A percentile compares a stretch with the other conserved stretches of the same genome.
Evolutionary conservation across 2,113 vertebrate genomes (phyloP).

Genomic region (Microcebus ravelobensis): DNA sequence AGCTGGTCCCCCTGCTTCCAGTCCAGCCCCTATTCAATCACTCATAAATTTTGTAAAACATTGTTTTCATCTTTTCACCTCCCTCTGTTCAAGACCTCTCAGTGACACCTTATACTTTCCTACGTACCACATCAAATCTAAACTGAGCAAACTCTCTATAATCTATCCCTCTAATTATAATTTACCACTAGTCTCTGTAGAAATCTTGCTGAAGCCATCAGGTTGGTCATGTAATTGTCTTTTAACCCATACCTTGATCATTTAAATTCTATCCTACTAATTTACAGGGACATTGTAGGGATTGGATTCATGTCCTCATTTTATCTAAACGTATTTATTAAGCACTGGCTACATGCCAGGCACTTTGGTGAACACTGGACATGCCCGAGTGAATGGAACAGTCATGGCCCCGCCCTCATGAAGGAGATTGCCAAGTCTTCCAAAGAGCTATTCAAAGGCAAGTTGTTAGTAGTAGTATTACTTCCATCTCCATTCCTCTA

Average conservation of each 20-base stretch:
- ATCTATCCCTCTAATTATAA: background rate
- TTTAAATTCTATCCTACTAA: background rate
- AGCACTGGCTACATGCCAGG: background rate
- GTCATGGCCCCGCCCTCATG: background rate
- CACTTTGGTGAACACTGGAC: background rate
- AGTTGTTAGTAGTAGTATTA: background rate
- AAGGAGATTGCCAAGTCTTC: background rate
- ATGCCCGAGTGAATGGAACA: background rate
- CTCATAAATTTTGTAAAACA: background rate
- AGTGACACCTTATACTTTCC: background rate
- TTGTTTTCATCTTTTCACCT: background rate
- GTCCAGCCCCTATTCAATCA: background rate
- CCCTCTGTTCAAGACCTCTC: background rate
- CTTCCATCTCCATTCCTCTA: background rate
- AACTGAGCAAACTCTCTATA: background rate
- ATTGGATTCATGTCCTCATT: background rate
- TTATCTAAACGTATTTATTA: background rate
- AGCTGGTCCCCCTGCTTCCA: background rate
- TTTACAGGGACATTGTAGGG: background rate
- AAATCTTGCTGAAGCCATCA: background rate
- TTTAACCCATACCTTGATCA: background rate
- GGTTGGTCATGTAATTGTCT: slow-evolving; percentile 1
- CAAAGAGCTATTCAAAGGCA: background rate
- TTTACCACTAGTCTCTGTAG: background rate
- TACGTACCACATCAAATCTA: background rate